phyloP scores from a whole-genome alignment of 2,888 invertebrate genomes.

The Apodemia hepburni region DNA sequence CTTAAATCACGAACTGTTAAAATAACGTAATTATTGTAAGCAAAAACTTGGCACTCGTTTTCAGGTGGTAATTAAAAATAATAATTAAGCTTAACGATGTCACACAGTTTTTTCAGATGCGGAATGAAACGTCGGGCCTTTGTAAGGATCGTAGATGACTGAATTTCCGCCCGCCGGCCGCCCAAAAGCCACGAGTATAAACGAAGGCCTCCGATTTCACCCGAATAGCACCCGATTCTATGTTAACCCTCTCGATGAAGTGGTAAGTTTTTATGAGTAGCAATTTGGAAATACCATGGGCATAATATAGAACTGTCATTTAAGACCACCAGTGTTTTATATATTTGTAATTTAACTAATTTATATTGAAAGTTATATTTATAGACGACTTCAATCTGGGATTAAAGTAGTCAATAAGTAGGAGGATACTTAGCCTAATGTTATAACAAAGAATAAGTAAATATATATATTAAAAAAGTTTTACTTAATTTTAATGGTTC shows the following conservation, averaged over 20 bases:
- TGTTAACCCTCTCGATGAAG: slow-evolving; percentile 72
- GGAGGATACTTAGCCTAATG: too few species aligned
- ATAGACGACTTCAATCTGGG: too few species aligned
- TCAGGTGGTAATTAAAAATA: slow-evolving; percentile 39
- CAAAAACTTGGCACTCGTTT: slow-evolving; percentile 31
- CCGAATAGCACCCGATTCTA: slow-evolving; percentile 52
- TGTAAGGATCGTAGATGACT: slow-evolving; percentile 49
- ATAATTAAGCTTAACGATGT: slow-evolving; percentile 56
- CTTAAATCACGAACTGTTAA: slow-evolving; percentile 31
- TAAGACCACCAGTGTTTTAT: slow-evolving; percentile 44
- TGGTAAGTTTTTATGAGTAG: slow-evolving; percentile 76
- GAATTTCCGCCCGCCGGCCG: slow-evolving; percentile 65
- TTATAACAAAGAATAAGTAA: too few species aligned
- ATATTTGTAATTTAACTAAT: neutral
- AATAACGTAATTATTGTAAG: slow-evolving; percentile 18
- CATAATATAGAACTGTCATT: slow-evolving; percentile 66
- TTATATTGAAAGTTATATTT: neutral
- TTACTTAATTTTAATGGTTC: too few species aligned
- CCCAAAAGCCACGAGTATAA: slow-evolving; percentile 48
- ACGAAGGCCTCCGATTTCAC: slow-evolving; percentile 39
- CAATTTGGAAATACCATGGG: slow-evolving; percentile 60
- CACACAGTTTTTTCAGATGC: slow-evolving; percentile 39
- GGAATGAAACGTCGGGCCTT: slow-evolving; percentile 42
- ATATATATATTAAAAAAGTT: too few species aligned
- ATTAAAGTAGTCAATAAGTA: too few species aligned